Percentiles rank a stretch among this genome's conserved stretches.
Evolutionary conservation across 2,113 vertebrate species (phyloP).

Genomic region (Heterotilapia buettikoferi): DNA sequence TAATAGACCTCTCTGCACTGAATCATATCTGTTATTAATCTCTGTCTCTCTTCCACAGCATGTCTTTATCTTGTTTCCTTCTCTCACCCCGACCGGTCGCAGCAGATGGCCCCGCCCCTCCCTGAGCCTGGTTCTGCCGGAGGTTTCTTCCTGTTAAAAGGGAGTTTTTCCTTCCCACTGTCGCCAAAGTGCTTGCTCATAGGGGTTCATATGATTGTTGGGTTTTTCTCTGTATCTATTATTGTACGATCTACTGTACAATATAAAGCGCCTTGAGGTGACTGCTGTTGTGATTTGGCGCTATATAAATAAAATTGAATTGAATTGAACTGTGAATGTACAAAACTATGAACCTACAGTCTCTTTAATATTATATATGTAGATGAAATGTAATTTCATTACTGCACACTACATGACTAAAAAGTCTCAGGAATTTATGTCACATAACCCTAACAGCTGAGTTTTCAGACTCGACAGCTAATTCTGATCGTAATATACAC

Average conservation of each 20-base stretch:
- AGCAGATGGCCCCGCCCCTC: too few species aligned
- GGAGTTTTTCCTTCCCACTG: background rate
- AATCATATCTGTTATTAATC: rapidly evolving
- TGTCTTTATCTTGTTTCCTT: too few species aligned
- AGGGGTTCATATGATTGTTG: rapidly evolving
- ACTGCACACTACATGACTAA: background rate
- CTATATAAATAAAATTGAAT: background rate
- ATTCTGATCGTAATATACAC: background rate
- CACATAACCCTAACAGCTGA: background rate
- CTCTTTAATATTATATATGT: background rate
- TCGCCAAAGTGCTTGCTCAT: background rate
- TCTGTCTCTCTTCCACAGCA: background rate
- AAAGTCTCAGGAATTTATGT: background rate
- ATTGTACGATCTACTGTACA: background rate
- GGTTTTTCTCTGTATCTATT: background rate
- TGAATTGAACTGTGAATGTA: background rate
- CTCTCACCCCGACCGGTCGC: rapidly evolving
- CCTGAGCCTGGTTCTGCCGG: rapidly evolving
- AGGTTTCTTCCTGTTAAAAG: background rate
- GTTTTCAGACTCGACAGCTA: background rate
- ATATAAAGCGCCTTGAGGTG: background rate
- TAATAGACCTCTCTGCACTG: rapidly evolving
- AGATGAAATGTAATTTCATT: background rate
- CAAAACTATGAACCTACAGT: background rate
- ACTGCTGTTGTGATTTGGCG: background rate